Conservation (phyloP, 2,113 vertebrate genomes). For the Bettongia penicillata region DNA sequence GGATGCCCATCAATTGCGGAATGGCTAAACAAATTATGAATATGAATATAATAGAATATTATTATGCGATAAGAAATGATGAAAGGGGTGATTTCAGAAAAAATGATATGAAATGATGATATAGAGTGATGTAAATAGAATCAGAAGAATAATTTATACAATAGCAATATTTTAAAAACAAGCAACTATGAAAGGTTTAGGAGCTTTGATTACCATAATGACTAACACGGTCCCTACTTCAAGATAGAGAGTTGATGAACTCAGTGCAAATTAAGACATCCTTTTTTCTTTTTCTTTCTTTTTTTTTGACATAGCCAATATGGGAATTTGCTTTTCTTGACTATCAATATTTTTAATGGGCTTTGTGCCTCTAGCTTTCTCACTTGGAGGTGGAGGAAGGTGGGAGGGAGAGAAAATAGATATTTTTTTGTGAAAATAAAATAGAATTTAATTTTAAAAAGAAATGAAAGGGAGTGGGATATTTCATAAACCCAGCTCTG, state of each 20-base stretch:
- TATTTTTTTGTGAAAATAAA: neutral
- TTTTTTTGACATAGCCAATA: neutral
- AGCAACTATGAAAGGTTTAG: neutral
- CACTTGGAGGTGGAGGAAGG: neutral
- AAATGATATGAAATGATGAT: neutral
- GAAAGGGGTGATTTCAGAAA: neutral
- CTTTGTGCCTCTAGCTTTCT: neutral
- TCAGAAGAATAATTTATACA: neutral
- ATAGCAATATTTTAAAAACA: neutral
- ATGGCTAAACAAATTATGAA: neutral
- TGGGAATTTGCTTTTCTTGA: neutral
- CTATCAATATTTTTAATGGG: neutral
- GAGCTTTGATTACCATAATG: neutral
- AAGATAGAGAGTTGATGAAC: neutral
- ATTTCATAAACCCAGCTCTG: too few species aligned
- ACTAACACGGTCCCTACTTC: neutral
- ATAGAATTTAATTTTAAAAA: neutral
- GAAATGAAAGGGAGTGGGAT: too few species aligned
- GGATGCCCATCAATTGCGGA: neutral
- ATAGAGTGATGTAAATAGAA: neutral
- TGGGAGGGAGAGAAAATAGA: neutral
- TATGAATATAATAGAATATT: neutral
- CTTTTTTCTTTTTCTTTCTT: too few species aligned
- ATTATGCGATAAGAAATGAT: neutral
- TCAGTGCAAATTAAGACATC: neutral